Base-by-base conservation (phyloP, 2,797 vertebrate species). In the Fistularia commersonii region DNA sequence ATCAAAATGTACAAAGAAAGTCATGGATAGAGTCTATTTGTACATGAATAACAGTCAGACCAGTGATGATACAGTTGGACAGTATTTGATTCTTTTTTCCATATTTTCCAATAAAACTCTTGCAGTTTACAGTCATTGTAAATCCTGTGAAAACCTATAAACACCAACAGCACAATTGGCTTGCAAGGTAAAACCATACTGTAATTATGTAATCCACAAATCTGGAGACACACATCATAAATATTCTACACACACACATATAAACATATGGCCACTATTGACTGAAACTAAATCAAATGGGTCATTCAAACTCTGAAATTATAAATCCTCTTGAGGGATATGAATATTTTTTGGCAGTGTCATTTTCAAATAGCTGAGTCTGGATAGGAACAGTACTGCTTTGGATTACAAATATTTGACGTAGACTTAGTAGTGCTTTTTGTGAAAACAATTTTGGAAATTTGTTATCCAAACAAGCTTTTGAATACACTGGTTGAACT, bases 111-210 rank as follows among this genome's bases (percentile, higher is more conserved):
- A 52, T 1, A 11, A 65, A 69, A 77, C 60, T 31, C 48, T 57
- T 45, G 0, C 11, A 41, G 35, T 76, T 66, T 66, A 62, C 48
- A 53, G 69, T 69, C 52, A 64, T 7, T 8, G 64, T 67, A 41
- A 66, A 59, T 77, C 43, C 59, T 61, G 53, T 50, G 54, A 66
- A 65, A 64, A 66, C 73, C 66, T 67, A 76, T 80, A 73, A 82
- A 77, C 59, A 69, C 51, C 8, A 37, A 54, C 36, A 3, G 59
- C 67, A 60, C 57, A 13, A 54, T 11, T 34, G 43, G 46, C 41
- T 42, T 2, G 43, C 39, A 11, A 35, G 32, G 45, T 76, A 23
- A 23, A 23, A 23, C 23, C 23, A 23, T 23, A 23, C 23, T 23
- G 23, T 23, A 23, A 23, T 59, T 2, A 56, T 60, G 64, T 46